These are phyloP conservation scores for Sylvicapra grimmia DNA, from an alignment of 2,113 vertebrate genomes.

Conservation along the genomic window DNA sequence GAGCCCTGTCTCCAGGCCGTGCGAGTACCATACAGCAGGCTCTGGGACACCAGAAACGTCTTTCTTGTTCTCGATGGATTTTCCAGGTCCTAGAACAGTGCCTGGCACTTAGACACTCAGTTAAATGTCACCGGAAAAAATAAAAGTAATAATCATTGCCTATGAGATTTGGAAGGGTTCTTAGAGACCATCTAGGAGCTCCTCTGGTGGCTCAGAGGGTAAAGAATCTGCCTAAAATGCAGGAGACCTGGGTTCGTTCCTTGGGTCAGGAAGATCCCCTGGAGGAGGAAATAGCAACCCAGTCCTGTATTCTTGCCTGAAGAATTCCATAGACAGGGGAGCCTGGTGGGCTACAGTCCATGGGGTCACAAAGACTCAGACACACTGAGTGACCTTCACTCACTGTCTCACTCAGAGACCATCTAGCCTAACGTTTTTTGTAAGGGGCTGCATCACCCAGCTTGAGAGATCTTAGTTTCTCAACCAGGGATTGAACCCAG, in stretches of 20 bases:
- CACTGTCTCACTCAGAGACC: not conserved
- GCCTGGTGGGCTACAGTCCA: not conserved
- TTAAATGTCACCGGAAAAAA: not conserved
- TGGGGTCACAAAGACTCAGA: not conserved
- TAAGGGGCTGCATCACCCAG: not conserved
- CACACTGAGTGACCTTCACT: not conserved
- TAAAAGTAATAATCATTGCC: not conserved
- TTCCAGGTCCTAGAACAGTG: not conserved
- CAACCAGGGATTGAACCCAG: not conserved
- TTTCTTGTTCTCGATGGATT: not conserved
- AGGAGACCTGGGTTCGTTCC: not conserved
- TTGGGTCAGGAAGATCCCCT: not conserved
- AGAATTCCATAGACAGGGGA: not conserved
- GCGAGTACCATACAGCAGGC: not conserved
- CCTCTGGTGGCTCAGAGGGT: not conserved
- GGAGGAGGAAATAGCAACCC: not conserved
- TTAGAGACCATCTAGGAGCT: not conserved
- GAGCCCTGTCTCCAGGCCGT: not conserved
- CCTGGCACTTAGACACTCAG: not conserved
- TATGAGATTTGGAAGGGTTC: not conserved
- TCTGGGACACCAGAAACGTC: not conserved
- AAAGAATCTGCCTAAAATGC: not conserved
- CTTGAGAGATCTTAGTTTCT: not conserved
- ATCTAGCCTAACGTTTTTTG: not conserved
- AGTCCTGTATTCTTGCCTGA: not conserved